These are phyloP conservation scores for Scolopax bukidnonensis DNA, from an alignment of 2,797 vertebrate genomes.

Conservation along the genomic window DNA sequence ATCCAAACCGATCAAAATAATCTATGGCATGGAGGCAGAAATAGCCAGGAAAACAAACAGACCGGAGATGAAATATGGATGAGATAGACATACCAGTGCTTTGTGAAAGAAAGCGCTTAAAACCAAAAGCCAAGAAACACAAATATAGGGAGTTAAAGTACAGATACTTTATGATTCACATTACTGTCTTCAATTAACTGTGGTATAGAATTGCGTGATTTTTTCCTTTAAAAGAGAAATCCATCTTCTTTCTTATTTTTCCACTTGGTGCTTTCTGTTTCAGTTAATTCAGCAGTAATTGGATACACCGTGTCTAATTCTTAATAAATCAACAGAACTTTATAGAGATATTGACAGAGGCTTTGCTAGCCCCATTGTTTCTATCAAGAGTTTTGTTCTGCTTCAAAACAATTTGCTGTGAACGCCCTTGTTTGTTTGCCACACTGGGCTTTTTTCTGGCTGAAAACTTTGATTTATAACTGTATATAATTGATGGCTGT, in stretches of 20 bases:
- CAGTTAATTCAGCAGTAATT: slow-evolving; percentile 70
- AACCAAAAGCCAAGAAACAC: slow-evolving; percentile 45
- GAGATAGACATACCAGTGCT: slow-evolving; percentile 19
- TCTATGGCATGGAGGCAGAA: slow-evolving; percentile 49
- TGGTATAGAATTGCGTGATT: slow-evolving; percentile 16
- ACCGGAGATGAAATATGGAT: slow-evolving; percentile 55
- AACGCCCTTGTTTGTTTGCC: slow-evolving; percentile 82
- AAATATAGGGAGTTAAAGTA: slow-evolving; percentile 61
- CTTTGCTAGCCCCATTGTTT: slow-evolving; percentile 79
- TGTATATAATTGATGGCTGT: slow-evolving; percentile 82
- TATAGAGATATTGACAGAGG: slow-evolving; percentile 77
- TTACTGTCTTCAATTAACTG: slow-evolving; percentile 57
- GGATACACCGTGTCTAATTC: slow-evolving; percentile 80
- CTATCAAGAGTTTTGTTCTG: slow-evolving; percentile 80
- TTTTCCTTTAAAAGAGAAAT: slow-evolving; percentile 56
- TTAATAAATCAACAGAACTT: slow-evolving; percentile 81
- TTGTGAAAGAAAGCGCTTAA: slow-evolving; percentile 44
- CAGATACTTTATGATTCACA: slow-evolving; percentile 22
- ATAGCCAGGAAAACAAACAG: slow-evolving; percentile 46
- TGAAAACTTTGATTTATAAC: slow-evolving; percentile 86
- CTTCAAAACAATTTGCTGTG: slow-evolving; percentile 80
- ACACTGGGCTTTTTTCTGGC: slow-evolving; percentile 80
- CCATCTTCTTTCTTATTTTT: slow-evolving; percentile 65
- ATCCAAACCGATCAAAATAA: slow-evolving; percentile 63
- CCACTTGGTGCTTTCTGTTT: slow-evolving; percentile 67